Percentiles rank a stretch among this genome's conserved stretches.
phyloP scores from a whole-genome alignment of 2,113 vertebrate species.

The Cynoglossus semilaevis region DNA sequence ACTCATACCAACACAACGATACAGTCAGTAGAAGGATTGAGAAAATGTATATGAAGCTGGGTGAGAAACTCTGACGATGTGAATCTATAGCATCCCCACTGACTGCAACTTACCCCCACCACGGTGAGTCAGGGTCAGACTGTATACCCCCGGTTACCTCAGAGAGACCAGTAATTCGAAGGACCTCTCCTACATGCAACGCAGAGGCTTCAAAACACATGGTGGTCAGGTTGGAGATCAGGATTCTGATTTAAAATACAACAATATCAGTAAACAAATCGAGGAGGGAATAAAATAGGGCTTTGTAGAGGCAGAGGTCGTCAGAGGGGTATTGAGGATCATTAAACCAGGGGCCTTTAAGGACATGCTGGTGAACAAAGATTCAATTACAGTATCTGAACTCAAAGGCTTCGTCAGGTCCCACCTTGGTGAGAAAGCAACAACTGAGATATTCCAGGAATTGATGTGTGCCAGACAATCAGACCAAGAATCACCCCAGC shows the following conservation, averaged over 20 bases:
- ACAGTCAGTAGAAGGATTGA: too few relatives aligned
- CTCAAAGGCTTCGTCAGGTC: conserved; percentile 42
- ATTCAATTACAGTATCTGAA: conserved; percentile 29
- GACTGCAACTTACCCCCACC: too few relatives aligned
- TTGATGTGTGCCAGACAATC: conserved; percentile 1
- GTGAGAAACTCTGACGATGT: too few relatives aligned
- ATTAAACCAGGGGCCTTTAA: conserved; percentile 26
- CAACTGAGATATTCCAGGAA: conserved; percentile 17
- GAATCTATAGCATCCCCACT: too few relatives aligned
- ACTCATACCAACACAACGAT: too few relatives aligned
- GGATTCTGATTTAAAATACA: conserved; percentile 25
- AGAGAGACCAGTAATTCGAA: too few relatives aligned
- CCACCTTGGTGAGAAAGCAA: conserved; percentile 27
- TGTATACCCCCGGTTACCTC: too few relatives aligned
- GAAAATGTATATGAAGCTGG: too few relatives aligned
- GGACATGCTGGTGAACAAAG: conserved; percentile 29
- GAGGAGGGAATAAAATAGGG: conserved; percentile 17
- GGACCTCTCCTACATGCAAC: too few relatives aligned
- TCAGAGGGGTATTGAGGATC: conserved; percentile 15
- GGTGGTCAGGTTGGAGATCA: conserved; percentile 3
- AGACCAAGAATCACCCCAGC: conserved; percentile 22
- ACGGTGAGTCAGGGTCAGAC: too few relatives aligned
- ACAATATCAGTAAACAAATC: conserved; percentile 26
- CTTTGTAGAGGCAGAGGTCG: conserved; percentile 10
- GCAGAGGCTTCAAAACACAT: too few relatives aligned